Percentiles rank a stretch among this genome's conserved stretches.
Conservation (phyloP, 1,140 invertebrate species). For the Drosophila serrata region DNA sequence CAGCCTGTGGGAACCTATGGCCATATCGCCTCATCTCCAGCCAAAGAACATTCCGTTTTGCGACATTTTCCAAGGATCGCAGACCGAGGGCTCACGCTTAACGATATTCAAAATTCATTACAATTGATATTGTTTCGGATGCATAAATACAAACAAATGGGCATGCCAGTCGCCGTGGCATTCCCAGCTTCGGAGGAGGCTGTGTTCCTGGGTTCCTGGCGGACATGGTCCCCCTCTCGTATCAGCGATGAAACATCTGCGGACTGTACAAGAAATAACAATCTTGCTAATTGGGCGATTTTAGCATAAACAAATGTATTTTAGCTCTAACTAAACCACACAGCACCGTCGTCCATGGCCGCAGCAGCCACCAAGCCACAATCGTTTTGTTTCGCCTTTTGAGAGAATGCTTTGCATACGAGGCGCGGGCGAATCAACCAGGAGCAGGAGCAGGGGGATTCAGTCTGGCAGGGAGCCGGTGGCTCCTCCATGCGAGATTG, state of each 20-base stretch:
- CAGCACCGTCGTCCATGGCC: constrained; percentile 19
- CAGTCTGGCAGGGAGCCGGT: constrained; percentile 4
- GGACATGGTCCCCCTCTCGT: constrained; percentile 29
- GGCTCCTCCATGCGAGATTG: constrained; percentile 27
- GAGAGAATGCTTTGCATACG: constrained; percentile 68
- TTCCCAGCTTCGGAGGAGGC: constrained; percentile 30
- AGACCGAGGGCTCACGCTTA: constrained; percentile 63
- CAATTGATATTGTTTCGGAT: constrained; percentile 85
- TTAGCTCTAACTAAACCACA: constrained; percentile 80
- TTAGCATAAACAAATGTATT: constrained; percentile 86
- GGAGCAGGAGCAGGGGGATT: background rate
- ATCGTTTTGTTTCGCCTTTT: constrained; percentile 67
- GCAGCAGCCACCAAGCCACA: constrained; percentile 14
- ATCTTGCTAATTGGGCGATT: constrained; percentile 85
- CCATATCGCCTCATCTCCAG: constrained; percentile 82
- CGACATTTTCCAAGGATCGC: constrained; percentile 64
- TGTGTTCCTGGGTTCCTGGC: constrained; percentile 8
- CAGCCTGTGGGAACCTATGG: constrained; percentile 79
- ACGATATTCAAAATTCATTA: constrained; percentile 85
- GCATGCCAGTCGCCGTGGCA: constrained; percentile 57
- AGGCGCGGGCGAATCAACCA: constrained; percentile 16
- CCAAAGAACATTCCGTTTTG: constrained; percentile 74
- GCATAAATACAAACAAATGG: constrained; percentile 84
- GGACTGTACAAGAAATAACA: constrained; percentile 84
- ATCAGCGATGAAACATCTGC: constrained; percentile 74